Base-by-base conservation (phyloP, 2,888 invertebrate species). In the Tuberolachnus salignus region DNA sequence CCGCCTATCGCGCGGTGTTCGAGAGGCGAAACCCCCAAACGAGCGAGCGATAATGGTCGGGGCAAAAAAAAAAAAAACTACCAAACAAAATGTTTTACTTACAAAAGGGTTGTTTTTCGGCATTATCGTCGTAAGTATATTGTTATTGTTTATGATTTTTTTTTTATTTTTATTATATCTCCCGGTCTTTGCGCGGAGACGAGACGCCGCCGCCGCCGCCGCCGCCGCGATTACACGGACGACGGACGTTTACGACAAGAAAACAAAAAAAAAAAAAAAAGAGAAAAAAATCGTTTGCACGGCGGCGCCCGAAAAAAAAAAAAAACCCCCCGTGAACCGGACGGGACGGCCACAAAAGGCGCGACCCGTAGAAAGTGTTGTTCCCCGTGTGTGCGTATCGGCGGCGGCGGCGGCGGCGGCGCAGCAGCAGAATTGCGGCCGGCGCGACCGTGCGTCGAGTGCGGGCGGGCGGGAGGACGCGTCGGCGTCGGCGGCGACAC, bases 301-400 rank as follows among this genome's bases (percentile, higher is more conserved):
- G 69, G 51, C 78, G 78, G 67, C 78, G 78, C 67, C 75, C 57
- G 55, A 55, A 55, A 21, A 34, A 34, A 59, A 59, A 75, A 13
- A 34, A 34, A 34, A 34, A 3, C 34, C 34, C 34, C 23, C 78
- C 59, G 59, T 21, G 44, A 53, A 74, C 34, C 57, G 34, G 34
- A 6, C 34, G 34, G 34, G 34, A 6, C 34, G 34, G 34, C 34
- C 34, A 34, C 34, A 34, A 34, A 34, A 34, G 34, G 34, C 34
- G 34, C 34, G 34, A 34, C 34, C 34, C 34, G 34, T 6, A 34
- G 34, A 34, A 34, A 34, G 34, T 34, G 34, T 34, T 34, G 34
- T 34, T 34, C n/a, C n/a, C 49, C 53, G 66, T 26, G n/a, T 21
- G 8, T 11, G 26, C 9, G 1, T 23, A 72, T 73, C 51, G 61